phyloP scores from a whole-genome alignment of 2,797 vertebrate genomes.

The Anomalospiza imberbis region DNA sequence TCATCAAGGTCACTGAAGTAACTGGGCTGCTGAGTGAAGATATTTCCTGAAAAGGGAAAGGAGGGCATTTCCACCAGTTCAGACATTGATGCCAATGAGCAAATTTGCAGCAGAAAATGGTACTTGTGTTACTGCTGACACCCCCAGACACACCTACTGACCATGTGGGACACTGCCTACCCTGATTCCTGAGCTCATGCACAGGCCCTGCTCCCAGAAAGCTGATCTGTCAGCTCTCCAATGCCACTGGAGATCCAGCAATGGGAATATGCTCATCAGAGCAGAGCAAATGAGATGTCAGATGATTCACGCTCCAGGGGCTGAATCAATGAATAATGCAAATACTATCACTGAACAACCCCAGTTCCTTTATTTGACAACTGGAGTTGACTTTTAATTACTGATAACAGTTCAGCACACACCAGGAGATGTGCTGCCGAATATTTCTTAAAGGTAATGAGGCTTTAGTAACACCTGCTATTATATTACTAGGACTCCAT shows the following conservation, averaged over 20 bases:
- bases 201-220: not conserved
- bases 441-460: slow-evolving; percentile 55
- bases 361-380: slow-evolving; percentile 38
- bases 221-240: not conserved
- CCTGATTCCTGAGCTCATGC: not conserved
- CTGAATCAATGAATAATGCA: slow-evolving; percentile 50
- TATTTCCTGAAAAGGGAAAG: slow-evolving; percentile 80
- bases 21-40: slow-evolving; percentile 90
- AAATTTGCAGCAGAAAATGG: not conserved
- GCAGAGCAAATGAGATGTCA: not conserved
- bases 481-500: slow-evolving; percentile 29
- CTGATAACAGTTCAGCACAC: slow-evolving; percentile 38
- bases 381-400: slow-evolving; percentile 56
- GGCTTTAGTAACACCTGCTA: slow-evolving; percentile 50
- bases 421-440: not conserved
- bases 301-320: slow-evolving; percentile 13
- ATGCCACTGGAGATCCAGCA: not conserved
- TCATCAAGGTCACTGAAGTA: slow-evolving; percentile 91
- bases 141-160: not conserved
- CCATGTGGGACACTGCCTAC: not conserved
- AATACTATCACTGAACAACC: slow-evolving; percentile 29
- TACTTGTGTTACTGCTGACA: not conserved
- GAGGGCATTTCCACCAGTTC: not conserved
- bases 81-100: not conserved
- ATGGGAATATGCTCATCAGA: not conserved